phyloP scores from a whole-genome alignment of 2,113 vertebrate species.

The Epinephelus fuscoguttatus region DNA sequence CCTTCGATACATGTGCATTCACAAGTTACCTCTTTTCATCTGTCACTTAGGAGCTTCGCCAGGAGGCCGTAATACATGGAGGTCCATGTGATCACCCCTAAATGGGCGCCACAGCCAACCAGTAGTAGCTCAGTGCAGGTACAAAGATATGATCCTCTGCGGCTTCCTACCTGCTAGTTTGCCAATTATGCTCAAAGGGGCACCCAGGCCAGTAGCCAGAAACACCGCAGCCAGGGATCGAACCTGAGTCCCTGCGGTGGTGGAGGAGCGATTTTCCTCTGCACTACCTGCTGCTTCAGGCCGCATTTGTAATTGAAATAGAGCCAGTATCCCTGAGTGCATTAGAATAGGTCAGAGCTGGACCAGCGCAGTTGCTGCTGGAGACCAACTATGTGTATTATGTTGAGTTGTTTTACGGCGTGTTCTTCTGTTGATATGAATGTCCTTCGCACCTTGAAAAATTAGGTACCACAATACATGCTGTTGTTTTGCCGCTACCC shows the following conservation, averaged over 20 bases:
- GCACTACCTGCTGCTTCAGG: constrained; percentile 31
- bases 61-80: constrained; percentile 23
- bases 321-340: constrained; percentile 46
- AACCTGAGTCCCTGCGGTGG: constrained; percentile 43
- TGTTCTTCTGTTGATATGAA: constrained; percentile 13
- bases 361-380: constrained; percentile 32
- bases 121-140: constrained; percentile 10
- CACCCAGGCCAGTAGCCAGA: constrained; percentile 33
- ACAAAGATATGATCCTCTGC: constrained; percentile 14
- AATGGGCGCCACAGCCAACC: constrained; percentile 23
- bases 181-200: constrained; percentile 53
- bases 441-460: constrained; percentile 13
- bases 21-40: constrained; percentile 9
- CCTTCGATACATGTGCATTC: background rate
- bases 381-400: constrained; percentile 24
- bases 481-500: background rate
- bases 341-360: constrained; percentile 52
- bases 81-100: constrained; percentile 10
- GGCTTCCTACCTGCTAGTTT: constrained; percentile 34
- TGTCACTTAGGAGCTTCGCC: constrained; percentile 18
- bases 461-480: constrained; percentile 11
- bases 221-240: constrained; percentile 36
- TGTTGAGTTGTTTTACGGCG: constrained; percentile 18
- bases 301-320: constrained; percentile 57
- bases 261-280: constrained; percentile 21